Evolutionary conservation across 2,888 invertebrate genomes (phyloP).

Genomic region (Macaria notata): DNA sequence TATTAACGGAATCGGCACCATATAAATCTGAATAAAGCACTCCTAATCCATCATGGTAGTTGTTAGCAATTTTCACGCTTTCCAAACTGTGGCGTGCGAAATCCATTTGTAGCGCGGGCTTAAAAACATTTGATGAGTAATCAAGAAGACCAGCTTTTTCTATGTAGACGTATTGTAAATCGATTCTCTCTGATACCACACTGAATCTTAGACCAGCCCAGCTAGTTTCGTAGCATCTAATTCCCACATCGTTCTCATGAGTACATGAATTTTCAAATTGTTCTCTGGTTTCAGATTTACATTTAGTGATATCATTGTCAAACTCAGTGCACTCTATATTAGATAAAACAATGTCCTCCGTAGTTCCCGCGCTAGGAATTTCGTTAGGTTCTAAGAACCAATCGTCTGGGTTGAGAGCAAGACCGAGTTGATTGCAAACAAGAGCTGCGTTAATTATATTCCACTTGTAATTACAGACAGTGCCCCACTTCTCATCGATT

Average conservation of each 20-base stretch:
- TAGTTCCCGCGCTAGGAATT: conserved; percentile 89
- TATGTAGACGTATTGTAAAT: conserved; percentile 93
- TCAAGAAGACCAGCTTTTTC: conserved; percentile 97
- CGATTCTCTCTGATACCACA: conserved; percentile 92
- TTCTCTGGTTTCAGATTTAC: conserved; percentile 88
- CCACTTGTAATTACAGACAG: conserved; percentile 98
- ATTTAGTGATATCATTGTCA: conserved; percentile 94
- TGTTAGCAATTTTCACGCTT: conserved; percentile 90
- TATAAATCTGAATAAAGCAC: conserved; percentile 97
- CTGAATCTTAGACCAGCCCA: conserved; percentile 98
- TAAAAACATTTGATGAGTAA: conserved; percentile 93
- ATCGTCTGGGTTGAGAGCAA: conserved; percentile 94
- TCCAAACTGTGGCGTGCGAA: conserved; percentile 92
- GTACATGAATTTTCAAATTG: conserved; percentile 95
- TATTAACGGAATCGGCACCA: conserved; percentile 90
- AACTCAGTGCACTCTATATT: conserved; percentile 95
- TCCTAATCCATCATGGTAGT: conserved; percentile 96
- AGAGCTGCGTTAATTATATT: conserved; percentile 94
- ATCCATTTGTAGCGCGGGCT: conserved; percentile 94
- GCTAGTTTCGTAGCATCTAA: conserved; percentile 93
- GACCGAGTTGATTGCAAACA: conserved; percentile 97
- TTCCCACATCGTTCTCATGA: conserved; percentile 93
- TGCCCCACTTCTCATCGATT: conserved; percentile 95
- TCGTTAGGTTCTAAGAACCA: conserved; percentile 93
- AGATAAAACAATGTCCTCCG: conserved; percentile 89